Evolutionary conservation across 2,888 invertebrate species (phyloP).

Genomic region (Neocrepidodera transversa): DNA sequence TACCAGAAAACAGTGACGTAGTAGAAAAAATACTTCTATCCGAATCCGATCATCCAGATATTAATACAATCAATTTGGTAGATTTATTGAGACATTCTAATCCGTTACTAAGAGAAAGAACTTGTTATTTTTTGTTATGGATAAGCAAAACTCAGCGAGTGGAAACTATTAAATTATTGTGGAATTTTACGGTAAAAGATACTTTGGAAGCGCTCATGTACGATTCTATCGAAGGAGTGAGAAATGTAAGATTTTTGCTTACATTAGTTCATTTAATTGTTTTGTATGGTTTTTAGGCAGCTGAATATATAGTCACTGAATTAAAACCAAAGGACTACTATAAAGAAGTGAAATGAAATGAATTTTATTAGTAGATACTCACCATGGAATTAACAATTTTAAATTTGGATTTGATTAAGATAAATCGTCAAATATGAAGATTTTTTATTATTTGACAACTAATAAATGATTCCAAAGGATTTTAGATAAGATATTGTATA

Average conservation of each 20-base stretch:
- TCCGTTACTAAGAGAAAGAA: slow-evolving; percentile 66
- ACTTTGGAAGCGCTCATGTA: slow-evolving; percentile 68
- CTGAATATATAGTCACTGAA: slow-evolving; percentile 48
- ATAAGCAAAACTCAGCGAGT: slow-evolving; percentile 71
- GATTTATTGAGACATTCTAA: slow-evolving; percentile 66
- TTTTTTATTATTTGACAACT: too few species aligned
- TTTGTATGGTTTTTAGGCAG: slow-evolving; percentile 46
- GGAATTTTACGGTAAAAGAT: slow-evolving; percentile 68
- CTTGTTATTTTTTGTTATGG: slow-evolving; percentile 75
- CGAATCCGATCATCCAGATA: slow-evolving; percentile 43
- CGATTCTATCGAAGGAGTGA: slow-evolving; percentile 69
- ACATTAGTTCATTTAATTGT: not conserved
- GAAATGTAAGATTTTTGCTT: slow-evolving; percentile 60
- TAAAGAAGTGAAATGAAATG: slow-evolving; percentile 20
- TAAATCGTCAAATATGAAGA: too few species aligned
- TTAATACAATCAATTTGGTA: slow-evolving; percentile 62
- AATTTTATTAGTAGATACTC: too few species aligned
- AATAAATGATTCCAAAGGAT: too few species aligned
- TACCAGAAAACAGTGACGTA: slow-evolving; percentile 78
- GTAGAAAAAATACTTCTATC: slow-evolving; percentile 76
- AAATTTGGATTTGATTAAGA: too few species aligned
- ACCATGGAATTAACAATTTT: too few species aligned
- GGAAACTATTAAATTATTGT: slow-evolving; percentile 69
- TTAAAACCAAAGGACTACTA: slow-evolving; percentile 50
- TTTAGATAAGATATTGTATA: too few species aligned